Conservation (phyloP, 2,797 vertebrate species). For the Anabacerthia variegaticeps region DNA sequence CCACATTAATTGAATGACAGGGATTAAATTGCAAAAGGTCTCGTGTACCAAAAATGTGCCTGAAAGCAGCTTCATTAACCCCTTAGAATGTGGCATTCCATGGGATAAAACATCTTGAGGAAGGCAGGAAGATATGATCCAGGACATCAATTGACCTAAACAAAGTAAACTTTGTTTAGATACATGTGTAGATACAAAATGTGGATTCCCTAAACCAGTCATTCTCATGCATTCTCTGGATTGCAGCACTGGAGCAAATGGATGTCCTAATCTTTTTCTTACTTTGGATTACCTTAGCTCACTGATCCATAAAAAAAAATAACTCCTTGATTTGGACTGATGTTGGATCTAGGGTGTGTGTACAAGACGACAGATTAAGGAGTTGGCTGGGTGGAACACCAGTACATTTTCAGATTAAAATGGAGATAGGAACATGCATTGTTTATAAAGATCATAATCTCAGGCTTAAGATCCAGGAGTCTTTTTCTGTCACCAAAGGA, state of each 20-base stretch:
- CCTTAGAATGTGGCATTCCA: background rate
- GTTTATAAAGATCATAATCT: background rate
- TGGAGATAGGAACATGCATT: background rate
- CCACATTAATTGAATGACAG: background rate
- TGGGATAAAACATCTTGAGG: background rate
- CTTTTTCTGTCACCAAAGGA: background rate
- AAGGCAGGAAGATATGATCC: background rate
- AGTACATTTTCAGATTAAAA: background rate
- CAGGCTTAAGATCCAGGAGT: background rate
- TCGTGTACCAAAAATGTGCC: background rate
- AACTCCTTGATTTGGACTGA: background rate
- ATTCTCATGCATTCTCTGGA: background rate
- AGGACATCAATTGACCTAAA: background rate
- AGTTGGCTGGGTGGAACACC: background rate
- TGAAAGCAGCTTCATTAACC: background rate
- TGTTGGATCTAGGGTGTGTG: background rate
- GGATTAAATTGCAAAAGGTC: background rate
- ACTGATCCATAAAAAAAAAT: background rate
- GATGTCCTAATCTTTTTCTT: background rate
- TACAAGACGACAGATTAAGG: background rate
- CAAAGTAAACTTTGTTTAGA: background rate
- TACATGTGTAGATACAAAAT: background rate
- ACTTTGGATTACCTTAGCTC: background rate
- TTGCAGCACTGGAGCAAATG: background rate
- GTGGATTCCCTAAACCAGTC: background rate